Evolutionary conservation across 2,888 invertebrate species (phyloP), one percentile per base, ranked within the genome.

Genomic region (Chymomyza fuscimana): DNA sequence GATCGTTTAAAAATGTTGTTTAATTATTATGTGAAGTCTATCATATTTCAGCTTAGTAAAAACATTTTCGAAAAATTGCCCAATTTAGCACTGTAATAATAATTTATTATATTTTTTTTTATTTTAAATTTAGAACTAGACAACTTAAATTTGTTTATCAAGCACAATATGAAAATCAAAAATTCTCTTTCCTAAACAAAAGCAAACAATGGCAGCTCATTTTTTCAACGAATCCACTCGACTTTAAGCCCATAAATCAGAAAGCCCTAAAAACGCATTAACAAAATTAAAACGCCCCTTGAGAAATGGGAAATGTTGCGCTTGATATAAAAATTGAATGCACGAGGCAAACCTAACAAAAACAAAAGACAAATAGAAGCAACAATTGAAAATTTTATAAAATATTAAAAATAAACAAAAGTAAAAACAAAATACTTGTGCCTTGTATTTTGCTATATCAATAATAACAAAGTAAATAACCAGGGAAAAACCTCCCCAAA

Each of bases 401-500:
- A 19, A 54, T 54, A 54, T 19, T 54, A 54, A 54, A 54, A 54
- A 54, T 54, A 54, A 54, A 54, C 54, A 54, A 19, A 54, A 54
- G 9, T 5, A n/a, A 51, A 51, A 51, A 51, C 9, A 46, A 12
- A 46, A 10, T 46, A 46, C 40, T 10, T 12, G 32, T 32, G 40
- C 12, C 12, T 29, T 58, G 16, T 54, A 54, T n/a, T 54, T 16
- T 54, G 16, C 51, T 19, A 54, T 54, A 54, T n/a, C 19, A 54
- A 54, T 19, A n/a, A 54, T n/a, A 54, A 54, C 40, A 54, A 6
- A 54, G 16, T 15, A 54, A 54, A 6, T 19, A 19, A n/a, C 16
- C 19, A 54, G 15, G 58, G 10, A 58, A 25, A 58, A 29, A 29
- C 12, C 25, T 4, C 25, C 25, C 25, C 1, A 72, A 69, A 87